phyloP scores from a whole-genome alignment of 1,140 invertebrate genomes.

The Halyomorpha halys region DNA sequence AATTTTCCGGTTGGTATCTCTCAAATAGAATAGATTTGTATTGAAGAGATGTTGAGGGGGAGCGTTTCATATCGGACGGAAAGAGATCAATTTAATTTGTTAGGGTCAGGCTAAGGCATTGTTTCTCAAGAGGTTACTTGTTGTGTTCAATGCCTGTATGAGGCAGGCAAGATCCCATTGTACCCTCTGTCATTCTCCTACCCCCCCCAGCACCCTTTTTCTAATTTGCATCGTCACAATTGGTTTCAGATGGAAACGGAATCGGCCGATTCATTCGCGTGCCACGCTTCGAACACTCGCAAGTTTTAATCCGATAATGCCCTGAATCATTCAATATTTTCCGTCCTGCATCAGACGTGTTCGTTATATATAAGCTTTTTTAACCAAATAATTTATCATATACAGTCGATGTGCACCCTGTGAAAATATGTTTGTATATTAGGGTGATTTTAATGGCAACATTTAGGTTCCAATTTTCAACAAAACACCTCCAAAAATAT shows the following conservation, averaged over 20 bases:
- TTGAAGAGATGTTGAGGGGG: neutral
- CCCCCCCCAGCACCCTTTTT: conserved; percentile 7
- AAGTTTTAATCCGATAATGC: neutral
- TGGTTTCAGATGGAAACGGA: conserved; percentile 18
- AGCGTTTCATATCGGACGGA: conserved; percentile 1
- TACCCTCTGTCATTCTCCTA: neutral
- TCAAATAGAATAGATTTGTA: conserved; percentile 14
- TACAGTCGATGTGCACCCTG: too few relatives aligned
- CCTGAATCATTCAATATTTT: neutral
- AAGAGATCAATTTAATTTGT: conserved; percentile 18
- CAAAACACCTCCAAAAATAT: too few relatives aligned
- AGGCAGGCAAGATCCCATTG: conserved; percentile 3
- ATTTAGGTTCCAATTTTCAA: too few relatives aligned
- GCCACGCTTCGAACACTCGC: neutral
- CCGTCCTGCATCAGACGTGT: neutral
- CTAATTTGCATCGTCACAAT: conserved; percentile 15
- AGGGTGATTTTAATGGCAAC: too few relatives aligned
- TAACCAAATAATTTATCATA: too few relatives aligned
- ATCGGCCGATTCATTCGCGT: neutral
- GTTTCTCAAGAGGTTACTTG: conserved; percentile 16
- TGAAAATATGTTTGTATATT: too few relatives aligned
- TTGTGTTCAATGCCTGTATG: neutral
- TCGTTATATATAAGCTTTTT: too few relatives aligned
- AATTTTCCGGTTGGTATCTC: conserved; percentile 11
- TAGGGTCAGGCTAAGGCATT: neutral